These are phyloP conservation scores for Turritopsis dohrnii DNA, from an alignment of 30 jellyfish, hydroid and myxozoan species.

Conservation along the genomic window DNA sequence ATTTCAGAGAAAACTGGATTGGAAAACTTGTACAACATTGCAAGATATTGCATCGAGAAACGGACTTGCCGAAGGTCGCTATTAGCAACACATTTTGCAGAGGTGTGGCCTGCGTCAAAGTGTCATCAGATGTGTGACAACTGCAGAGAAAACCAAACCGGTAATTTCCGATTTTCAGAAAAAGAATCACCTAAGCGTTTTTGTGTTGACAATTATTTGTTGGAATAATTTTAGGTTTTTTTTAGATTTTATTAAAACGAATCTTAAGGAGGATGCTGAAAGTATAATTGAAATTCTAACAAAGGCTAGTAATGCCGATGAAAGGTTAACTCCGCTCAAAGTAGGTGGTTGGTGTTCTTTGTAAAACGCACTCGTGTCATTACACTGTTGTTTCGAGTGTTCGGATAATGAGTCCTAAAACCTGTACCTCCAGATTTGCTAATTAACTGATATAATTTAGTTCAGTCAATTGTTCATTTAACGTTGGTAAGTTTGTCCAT, in stretches of 20 bases:
- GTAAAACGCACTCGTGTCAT: neutral
- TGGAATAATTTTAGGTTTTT: neutral
- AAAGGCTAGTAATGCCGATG: conserved; percentile 47
- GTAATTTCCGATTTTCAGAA: too few species aligned
- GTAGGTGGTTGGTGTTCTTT: neutral
- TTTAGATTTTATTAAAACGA: neutral
- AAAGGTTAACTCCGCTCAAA: conserved; percentile 68
- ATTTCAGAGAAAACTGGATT: conserved; percentile 66
- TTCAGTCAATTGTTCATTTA: neutral
- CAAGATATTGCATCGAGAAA: conserved; percentile 51
- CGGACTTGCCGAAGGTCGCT: conserved; percentile 60
- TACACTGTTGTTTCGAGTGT: neutral
- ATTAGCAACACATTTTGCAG: conserved; percentile 72
- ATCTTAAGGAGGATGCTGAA: conserved; percentile 23
- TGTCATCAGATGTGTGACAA: conserved; percentile 77
- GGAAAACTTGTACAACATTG: conserved; percentile 61
- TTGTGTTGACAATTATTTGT: neutral
- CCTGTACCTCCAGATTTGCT: too few species aligned
- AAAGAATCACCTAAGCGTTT: too few species aligned
- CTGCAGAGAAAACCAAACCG: conserved; percentile 20
- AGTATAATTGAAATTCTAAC: conserved; percentile 33
- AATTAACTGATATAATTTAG: neutral
- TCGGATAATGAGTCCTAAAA: too few species aligned
- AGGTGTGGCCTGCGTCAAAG: conserved; percentile 43
- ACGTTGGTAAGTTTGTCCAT: neutral